Evolutionary conservation across 2,888 invertebrate genomes (phyloP).

Genomic region (Melanargia galathea): DNA sequence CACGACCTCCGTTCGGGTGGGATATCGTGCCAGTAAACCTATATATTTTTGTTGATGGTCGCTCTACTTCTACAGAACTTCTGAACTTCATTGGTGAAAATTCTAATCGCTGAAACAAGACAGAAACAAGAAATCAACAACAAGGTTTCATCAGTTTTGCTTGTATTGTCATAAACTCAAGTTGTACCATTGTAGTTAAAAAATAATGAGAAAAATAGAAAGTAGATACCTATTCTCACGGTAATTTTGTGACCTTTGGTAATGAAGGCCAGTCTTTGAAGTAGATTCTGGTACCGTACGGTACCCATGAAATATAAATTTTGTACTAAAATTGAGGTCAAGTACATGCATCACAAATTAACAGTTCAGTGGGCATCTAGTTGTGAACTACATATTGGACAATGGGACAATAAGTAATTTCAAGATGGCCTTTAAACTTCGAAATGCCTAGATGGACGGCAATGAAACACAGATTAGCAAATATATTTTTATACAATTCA

Average conservation of each 20-base stretch:
- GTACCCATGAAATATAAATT: background rate
- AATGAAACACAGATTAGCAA: constrained; percentile 15
- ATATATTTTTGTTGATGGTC: constrained; percentile 97
- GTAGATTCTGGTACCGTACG: background rate
- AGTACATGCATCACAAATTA: constrained; percentile 43
- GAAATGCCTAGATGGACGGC: constrained; percentile 21
- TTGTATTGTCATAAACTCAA: no score
- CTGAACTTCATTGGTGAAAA: constrained; percentile 92
- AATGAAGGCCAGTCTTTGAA: background rate
- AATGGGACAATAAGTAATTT: constrained; percentile 39
- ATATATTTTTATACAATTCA: constrained; percentile 12
- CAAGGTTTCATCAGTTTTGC: no score
- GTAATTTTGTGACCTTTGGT: constrained; percentile 14
- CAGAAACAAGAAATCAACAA: constrained; percentile 21
- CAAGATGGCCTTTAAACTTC: constrained; percentile 18
- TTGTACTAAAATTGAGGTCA: constrained; percentile 42
- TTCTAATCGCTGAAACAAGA: constrained; percentile 82
- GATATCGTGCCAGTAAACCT: constrained; percentile 95
- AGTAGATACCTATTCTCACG: constrained; percentile 32
- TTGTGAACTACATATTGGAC: constrained; percentile 44
- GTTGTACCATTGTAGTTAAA: background rate
- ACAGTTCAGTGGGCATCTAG: constrained; percentile 46
- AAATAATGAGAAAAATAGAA: constrained; percentile 24
- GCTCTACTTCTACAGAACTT: constrained; percentile 94
- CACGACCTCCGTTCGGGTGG: constrained; percentile 89